Evolutionary conservation across 2,888 invertebrate genomes (phyloP).

Genomic region (Callyntrura sp.): DNA sequence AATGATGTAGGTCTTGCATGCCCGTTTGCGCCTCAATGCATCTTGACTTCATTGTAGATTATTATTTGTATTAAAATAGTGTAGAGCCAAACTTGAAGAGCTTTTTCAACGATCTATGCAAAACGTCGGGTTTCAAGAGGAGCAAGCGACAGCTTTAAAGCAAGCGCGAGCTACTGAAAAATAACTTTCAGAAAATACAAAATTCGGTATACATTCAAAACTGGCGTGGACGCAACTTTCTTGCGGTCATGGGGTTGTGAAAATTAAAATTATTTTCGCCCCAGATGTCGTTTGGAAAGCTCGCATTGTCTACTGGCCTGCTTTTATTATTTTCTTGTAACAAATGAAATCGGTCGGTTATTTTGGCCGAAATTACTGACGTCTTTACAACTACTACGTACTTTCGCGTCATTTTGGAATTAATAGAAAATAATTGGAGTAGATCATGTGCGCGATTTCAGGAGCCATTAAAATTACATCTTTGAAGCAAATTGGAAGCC

Average conservation of each 20-base stretch:
- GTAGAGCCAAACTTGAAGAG: not conserved
- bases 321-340: conserved; percentile 15
- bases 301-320: not conserved
- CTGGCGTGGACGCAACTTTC: not conserved
- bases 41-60: conserved; percentile 57
- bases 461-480: not conserved
- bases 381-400: not conserved
- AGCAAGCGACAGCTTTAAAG: not conserved
- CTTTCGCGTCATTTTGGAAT: not conserved
- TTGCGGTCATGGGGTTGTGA: conserved; percentile 2
- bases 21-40: conserved; percentile 67
- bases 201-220: not conserved
- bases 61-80: too few species aligned
- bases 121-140: conserved; percentile 15
- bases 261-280: conserved; percentile 27
- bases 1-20: conserved; percentile 73
- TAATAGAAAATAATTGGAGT: conserved; percentile 15
- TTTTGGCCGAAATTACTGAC: not conserved
- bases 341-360: not conserved
- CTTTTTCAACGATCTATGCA: conserved; percentile 42
- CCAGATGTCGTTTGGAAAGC: conserved; percentile 7
- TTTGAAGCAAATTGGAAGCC: not conserved
- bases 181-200: not conserved
- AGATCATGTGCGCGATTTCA: conserved; percentile 25
- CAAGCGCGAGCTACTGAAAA: not conserved